Base-by-base conservation (phyloP, 2,797 vertebrate species). In the Scomberomorus guttatus region DNA sequence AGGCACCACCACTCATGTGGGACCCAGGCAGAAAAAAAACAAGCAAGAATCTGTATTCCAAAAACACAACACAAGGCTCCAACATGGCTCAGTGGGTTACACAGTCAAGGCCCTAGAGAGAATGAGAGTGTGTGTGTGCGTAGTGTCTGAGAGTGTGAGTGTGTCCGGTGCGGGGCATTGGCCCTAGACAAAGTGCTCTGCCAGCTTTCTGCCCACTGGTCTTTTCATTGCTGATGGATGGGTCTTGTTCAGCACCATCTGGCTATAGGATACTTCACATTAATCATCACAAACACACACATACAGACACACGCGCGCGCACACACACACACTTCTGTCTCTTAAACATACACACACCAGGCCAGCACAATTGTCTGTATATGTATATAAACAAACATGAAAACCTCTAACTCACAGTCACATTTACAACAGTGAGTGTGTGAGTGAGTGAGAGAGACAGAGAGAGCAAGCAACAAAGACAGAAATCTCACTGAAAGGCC, bases 161-260 rank as follows among this genome's bases (percentile, higher is more conserved):
- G 77, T 60, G 89, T 90, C 89, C 87, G 5, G 78, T 81, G 87
- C 12, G 52, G 87, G 92, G 90, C 90, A 89, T 22, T 90, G 91
- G 89, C 91, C 89, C 91, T 71, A 91, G 90, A 94, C 91, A 93
- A 88, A 92, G 88, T 92, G 85, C 89, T 89, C 90, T 86, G 92
- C 93, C 91, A 93, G 90, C 88, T 91, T 93, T 92, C 86, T 92
- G 90, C 92, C 91, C 90, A 94, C 86, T 92, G 92, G 90, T 94
- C 93, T 92, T 93, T 94, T 93, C 92, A 93, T 89, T 86, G 88
- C 92, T 94, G 93, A 94, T 93, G 92, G 93, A 94, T 94, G 89
- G 89, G 74, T 86, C 88, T 82, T 87, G 90, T 92, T 92, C 90
- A 87, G 90, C 91, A 92, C 93, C 93, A 94, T 94, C 93, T 94